Evolutionary conservation across 2,113 vertebrate genomes (phyloP).

Genomic region (Mohoua ochrocephala): DNA sequence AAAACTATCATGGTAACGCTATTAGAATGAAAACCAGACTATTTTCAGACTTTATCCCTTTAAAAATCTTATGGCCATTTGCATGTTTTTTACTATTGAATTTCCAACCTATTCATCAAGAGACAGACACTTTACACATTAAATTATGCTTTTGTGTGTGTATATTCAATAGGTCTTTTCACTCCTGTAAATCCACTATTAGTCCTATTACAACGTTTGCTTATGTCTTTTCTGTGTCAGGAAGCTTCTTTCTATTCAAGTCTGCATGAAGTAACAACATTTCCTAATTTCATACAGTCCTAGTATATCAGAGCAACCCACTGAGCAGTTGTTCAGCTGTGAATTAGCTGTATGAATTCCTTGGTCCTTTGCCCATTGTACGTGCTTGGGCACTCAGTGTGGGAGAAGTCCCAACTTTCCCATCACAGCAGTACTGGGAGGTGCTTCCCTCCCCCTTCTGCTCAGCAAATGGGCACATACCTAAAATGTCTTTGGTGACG

Average conservation of each 20-base stretch:
- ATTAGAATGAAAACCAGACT: slow-evolving; percentile 5
- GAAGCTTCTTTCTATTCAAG: slow-evolving; percentile 37
- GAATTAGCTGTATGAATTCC: neutral
- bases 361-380: neutral
- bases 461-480: neutral
- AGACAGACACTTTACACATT: neutral
- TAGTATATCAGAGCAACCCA: neutral
- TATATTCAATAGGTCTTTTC: slow-evolving; percentile 27
- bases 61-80: slow-evolving; percentile 30
- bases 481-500: neutral
- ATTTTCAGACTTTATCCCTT: slow-evolving; percentile 25
- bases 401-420: neutral
- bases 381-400: neutral
- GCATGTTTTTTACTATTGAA: neutral
- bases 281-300: slow-evolving; percentile 26
- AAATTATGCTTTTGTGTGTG: slow-evolving; percentile 25
- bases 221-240: slow-evolving; percentile 16
- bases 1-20: neutral
- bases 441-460: neutral
- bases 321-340: slow-evolving; percentile 13
- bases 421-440: neutral
- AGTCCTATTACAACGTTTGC: slow-evolving; percentile 10
- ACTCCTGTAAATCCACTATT: slow-evolving; percentile 4
- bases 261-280: neutral
- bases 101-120: slow-evolving; percentile 37